phyloP scores from a whole-genome alignment of 2,113 vertebrate species.

The Struthio camelus region DNA sequence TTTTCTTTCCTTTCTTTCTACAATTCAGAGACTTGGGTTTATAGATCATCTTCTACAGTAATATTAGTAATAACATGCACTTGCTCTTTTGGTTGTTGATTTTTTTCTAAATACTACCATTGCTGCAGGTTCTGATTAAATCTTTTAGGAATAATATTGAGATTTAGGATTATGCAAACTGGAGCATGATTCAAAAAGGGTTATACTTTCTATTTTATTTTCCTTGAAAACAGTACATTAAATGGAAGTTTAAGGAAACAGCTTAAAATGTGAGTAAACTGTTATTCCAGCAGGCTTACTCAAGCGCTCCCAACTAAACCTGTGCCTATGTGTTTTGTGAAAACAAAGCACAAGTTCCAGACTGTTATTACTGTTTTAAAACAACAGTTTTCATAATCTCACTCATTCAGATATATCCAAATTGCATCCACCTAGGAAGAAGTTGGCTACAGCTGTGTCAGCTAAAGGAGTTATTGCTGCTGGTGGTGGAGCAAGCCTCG shows the following conservation, averaged over 20 bases:
- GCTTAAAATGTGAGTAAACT: not conserved
- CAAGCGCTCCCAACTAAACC: not conserved
- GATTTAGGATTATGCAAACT: not conserved
- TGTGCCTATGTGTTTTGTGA: not conserved
- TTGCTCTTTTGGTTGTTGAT: not conserved
- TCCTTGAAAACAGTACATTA: not conserved
- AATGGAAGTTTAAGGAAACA: not conserved
- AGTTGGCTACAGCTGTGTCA: not conserved
- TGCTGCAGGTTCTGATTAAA: not conserved
- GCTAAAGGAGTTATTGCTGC: not conserved
- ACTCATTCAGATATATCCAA: not conserved
- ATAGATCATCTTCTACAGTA: not conserved
- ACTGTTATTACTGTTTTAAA: not conserved
- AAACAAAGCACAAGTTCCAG: not conserved
- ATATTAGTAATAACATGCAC: not conserved
- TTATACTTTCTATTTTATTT: not conserved
- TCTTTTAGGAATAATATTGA: not conserved
- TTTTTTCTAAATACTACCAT: not conserved
- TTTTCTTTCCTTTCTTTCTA: not conserved
- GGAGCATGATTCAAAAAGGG: not conserved
- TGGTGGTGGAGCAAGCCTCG: not conserved
- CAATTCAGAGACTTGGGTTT: not conserved
- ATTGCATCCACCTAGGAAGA: not conserved
- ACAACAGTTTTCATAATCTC: not conserved
- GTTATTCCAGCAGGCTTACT: not conserved